Base-by-base conservation (phyloP, 2,797 vertebrate genomes). In the Manis javanica region DNA sequence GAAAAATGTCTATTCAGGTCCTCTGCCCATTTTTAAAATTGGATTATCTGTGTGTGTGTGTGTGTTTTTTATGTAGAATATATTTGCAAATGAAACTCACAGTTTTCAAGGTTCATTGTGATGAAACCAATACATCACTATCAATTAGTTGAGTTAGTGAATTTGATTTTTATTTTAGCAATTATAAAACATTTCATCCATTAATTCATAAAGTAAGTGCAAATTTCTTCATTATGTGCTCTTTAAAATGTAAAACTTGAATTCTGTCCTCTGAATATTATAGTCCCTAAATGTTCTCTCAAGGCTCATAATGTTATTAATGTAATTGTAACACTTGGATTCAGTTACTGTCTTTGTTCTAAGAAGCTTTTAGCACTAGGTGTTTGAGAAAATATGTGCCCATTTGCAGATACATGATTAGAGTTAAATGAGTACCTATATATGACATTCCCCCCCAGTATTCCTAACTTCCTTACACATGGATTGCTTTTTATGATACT, bases 211-310 rank as follows among this genome's bases (percentile, higher is more conserved):
- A 69, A 81, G 34, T 42, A 61, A 59, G 23, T 53, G n/a, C 19
- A 75, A 4, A 42, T 86, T 46, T 72, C 57, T 59, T 95, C 77
- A 72, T 87, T 46, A 53, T 53, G 13, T 87, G 16, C 13, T 83
- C 86, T 82, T 77, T 77, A 53, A 92, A 74, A 91, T 68, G 18
- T 82, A 75, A 82, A 82, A n/a, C 75, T 68, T 87, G 59, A 57
- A 57, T n/a, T 79, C 49, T 86, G 37, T 85, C 71, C 14, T 68
- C 3, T 63, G 57, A 26, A 24, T 66, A 61, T 49, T 87, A 64
- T 87, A 49, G 81, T 79, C 2, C 59, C 21, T 12, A 74, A 75
- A 18, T 68, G 42, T 42, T 69, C 11, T 16, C 39, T 84, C 15
- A 69, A 69, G 26, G 14, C 5, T 90, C 26, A 66, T 19, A 68